phyloP scores from a whole-genome alignment of 2,113 vertebrate genomes.

The Percopsis transmontana region DNA sequence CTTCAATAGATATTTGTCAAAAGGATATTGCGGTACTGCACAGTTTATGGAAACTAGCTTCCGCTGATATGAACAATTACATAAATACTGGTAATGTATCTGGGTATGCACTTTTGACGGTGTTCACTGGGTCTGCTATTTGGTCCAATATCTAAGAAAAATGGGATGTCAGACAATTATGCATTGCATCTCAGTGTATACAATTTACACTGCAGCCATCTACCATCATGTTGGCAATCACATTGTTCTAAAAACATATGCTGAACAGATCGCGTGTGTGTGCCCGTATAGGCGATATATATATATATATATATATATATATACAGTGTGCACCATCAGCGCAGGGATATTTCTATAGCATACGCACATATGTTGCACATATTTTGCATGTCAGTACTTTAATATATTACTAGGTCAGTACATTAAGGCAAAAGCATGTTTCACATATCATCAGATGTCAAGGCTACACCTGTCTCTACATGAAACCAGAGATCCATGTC shows the following conservation, averaged over 20 bases:
- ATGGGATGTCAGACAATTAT: background rate
- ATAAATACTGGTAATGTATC: no score
- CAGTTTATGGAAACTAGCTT: background rate
- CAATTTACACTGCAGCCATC: conserved; percentile 17
- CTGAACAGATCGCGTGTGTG: no score
- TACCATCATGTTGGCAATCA: no score
- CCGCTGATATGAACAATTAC: background rate
- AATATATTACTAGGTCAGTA: conserved; percentile 64
- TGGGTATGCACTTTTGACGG: background rate
- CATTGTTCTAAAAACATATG: no score
- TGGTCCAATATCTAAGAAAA: conserved; percentile 3
- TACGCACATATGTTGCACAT: conserved; percentile 51
- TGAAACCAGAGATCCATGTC: conserved; percentile 68
- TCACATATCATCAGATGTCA: conserved; percentile 59
- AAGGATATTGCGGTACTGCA: background rate
- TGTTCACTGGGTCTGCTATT: background rate
- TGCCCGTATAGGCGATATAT: background rate
- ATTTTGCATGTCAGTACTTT: conserved; percentile 46
- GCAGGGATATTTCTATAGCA: conserved; percentile 29
- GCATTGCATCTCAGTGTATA: conserved; percentile 11
- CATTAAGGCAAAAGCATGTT: conserved; percentile 59
- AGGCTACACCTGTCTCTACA: conserved; percentile 76
- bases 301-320: background rate
- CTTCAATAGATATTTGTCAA: background rate
- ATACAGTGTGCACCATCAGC: background rate